These are phyloP conservation scores for Neostethus bicornis DNA, from an alignment of 2,797 vertebrate genomes.

Conservation along the genomic window DNA sequence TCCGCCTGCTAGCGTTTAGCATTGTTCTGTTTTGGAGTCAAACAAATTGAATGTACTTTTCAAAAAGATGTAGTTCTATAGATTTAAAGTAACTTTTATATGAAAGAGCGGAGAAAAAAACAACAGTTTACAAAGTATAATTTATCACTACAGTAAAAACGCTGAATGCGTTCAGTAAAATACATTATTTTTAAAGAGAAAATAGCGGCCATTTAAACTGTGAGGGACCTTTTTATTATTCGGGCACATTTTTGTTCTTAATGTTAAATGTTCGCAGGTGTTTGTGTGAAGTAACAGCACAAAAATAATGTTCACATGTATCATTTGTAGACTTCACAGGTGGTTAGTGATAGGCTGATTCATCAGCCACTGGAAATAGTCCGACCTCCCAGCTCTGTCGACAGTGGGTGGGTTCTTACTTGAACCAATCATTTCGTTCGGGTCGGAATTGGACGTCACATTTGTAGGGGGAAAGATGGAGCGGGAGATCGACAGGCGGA, in stretches of 20 bases:
- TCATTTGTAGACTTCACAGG: constrained; percentile 10
- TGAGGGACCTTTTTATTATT: constrained; percentile 29
- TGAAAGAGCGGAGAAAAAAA: constrained; percentile 13
- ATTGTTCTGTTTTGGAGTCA: constrained; percentile 50
- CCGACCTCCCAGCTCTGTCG: too few relatives aligned
- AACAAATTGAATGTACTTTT: constrained; percentile 63
- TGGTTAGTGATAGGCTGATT: too few relatives aligned
- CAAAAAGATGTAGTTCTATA: constrained; percentile 33
- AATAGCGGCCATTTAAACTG: constrained; percentile 40
- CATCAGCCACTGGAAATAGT: too few relatives aligned
- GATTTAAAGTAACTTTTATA: constrained; percentile 49
- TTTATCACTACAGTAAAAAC: constrained; percentile 5
- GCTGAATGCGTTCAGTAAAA: constrained; percentile 15
- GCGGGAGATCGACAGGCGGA: too few relatives aligned
- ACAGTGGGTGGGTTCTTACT: too few relatives aligned
- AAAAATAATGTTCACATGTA: constrained; percentile 1
- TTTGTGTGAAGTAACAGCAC: constrained; percentile 21
- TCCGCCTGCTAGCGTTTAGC: constrained; percentile 34
- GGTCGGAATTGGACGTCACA: too few relatives aligned
- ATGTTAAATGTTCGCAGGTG: constrained; percentile 6
- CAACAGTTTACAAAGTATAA: constrained; percentile 5
- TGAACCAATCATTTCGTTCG: too few relatives aligned
- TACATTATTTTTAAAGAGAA: constrained; percentile 6
- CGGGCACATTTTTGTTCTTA: constrained; percentile 17
- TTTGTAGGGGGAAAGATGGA: too few relatives aligned